Evolutionary conservation across 2,888 invertebrate species (phyloP).

Genomic region (Callimorpha dominula): DNA sequence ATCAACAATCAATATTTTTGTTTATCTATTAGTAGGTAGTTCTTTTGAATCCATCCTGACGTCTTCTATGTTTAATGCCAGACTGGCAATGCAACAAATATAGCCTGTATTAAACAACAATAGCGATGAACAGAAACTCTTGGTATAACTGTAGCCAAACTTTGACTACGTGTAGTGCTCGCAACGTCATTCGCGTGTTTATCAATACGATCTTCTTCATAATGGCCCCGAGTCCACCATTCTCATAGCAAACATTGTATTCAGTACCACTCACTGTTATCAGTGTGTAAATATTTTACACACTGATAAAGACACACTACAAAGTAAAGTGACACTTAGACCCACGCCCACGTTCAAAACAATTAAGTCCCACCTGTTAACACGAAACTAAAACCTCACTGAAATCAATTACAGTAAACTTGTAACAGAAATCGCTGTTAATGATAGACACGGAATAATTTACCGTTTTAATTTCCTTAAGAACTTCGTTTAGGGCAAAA

Average conservation of each 20-base stretch:
- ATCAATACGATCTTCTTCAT: no score
- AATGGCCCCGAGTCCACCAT: no score
- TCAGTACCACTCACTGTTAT: not conserved
- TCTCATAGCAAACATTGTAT: not conserved
- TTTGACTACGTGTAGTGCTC: no score
- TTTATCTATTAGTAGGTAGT: not conserved
- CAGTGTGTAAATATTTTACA: not conserved
- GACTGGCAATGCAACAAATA: no score
- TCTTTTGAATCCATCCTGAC: no score
- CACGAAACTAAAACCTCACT: conserved; percentile 12
- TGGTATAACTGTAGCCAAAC: no score
- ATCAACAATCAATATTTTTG: not conserved
- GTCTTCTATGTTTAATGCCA: no score
- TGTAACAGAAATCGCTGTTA: conserved; percentile 9
- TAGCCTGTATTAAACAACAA: no score
- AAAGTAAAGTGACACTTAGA: not conserved
- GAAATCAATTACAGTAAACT: conserved; percentile 8
- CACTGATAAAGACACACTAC: not conserved
- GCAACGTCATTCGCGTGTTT: no score
- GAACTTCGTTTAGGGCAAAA: conserved; percentile 1
- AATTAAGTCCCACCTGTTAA: conserved; percentile 12
- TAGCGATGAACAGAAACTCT: no score
- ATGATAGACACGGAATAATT: conserved; percentile 12
- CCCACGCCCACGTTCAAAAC: not conserved
- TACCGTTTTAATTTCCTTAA: conserved; percentile 14